Base-by-base conservation (phyloP, 1,140 invertebrate genomes). In the Aphaenogaster rudis region DNA sequence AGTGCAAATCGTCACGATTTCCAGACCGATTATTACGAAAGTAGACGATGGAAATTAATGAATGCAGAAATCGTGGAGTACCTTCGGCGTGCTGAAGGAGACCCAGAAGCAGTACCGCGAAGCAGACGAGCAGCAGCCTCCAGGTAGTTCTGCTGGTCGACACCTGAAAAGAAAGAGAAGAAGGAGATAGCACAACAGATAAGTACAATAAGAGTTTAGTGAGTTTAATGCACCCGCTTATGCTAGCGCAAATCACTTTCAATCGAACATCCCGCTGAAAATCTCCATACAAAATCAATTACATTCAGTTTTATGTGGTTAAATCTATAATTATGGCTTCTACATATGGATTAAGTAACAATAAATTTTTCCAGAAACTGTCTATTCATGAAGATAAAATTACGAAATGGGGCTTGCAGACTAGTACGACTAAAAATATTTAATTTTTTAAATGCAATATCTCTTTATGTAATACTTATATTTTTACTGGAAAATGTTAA, bases 61-160 rank as follows among this genome's bases (percentile, higher is more conserved):
- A 74, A 42, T 13, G 21, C 39, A 39, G n/a, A 59, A 59, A 69
- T 88, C 57, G 52, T 48, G 63, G 42, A 74, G 92, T 91, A 95
- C 95, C 94, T 94, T 95, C 94, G 81, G 92, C 91, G 89, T 95
- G 91, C 76, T 95, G 89, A 69, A 92, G 88, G 54, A 93, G 85
- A 84, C 92, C 93, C 69, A 93, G 52, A 48, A 95, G 90, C 74
- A 95, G 77, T 57, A 94, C 85, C 52, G 74, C 77, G 82, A 93
- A 89, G 85, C 94, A 95, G 69, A 91, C 64, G 81, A 94, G 86
- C 80, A 94, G 67, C 78, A 92, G 87, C 48, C 92, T 92, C 85
- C 91, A 92, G 82, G 91, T 90, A 76, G 88, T 86, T 82, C 88
- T 89, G 81, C 80, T 86, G 79, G 66, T 91, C 88, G 92, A 93